Base-by-base conservation (phyloP, 2,888 invertebrate species). In the Aporophyla lueneburgensis region DNA sequence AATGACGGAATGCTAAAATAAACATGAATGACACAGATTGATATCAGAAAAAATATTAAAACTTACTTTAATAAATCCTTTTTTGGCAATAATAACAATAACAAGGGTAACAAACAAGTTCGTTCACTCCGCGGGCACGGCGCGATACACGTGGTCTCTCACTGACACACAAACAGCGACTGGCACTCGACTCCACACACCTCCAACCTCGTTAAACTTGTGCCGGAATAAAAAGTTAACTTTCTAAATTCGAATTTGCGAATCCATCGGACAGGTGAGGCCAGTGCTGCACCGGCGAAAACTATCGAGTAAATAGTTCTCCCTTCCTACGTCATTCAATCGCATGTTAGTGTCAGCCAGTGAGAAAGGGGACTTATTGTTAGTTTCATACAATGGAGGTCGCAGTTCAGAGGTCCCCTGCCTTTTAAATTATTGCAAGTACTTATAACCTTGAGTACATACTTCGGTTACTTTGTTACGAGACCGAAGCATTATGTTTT, bases 221-320 rank as follows among this genome's bases (percentile, higher is more conserved):
- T 92, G 92, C 90, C 91, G 92, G 93, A 92, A 93, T 92, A 94
- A 94, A 94, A 94, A 93, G 92, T 92, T 92, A 93, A 95, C 96
- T 96, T 96, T 96, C 96, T 96, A 96, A 95, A 94, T 92, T 91
- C 90, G 92, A 92, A 94, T 94, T 94, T 87, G 94, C 95, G 92
- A 93, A 93, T 91, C 91, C 86, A 87, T 84, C 89, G 85, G 87
- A 89, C 91, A 90, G 90, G 89, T 90, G 91, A 84, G 78, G 85
- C 83, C 77, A 78, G 63, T 78, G 80, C 72, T 81, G 46, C 71
- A 79, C 68, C 71, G 66, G 62, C 73, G 76, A 54, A 84, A 69
- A 77, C 78, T 73, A 61, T 72, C 65, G 68, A 78, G 53, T 81
- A 76, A 61, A 72, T 78, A 81, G 72, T 59, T 58, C 58, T 53